A percentile compares a stretch with the other conserved stretches of the same genome.
Conservation (phyloP, 37 sponge, comb jelly and placozoan species). For the Cliona cf. orientalis region DNA sequence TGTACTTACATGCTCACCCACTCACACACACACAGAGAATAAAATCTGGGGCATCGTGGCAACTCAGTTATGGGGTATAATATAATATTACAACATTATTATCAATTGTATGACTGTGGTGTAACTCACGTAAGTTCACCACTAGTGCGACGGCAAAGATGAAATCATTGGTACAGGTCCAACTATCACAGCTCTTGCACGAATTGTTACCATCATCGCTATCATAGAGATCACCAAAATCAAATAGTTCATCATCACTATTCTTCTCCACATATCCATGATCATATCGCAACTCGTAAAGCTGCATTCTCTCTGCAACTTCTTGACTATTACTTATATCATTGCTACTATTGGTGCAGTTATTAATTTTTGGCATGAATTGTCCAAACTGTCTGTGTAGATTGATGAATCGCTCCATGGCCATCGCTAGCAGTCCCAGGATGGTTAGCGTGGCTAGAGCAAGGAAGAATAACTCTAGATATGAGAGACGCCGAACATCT, state of each 20-base stretch:
- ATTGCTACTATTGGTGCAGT: neutral
- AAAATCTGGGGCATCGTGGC: too few relatives aligned
- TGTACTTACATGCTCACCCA: neutral
- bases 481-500: slow-evolving; percentile 17
- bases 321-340: too few relatives aligned
- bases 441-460: slow-evolving; percentile 17
- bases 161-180: slow-evolving; percentile 60
- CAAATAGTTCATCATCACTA: too few relatives aligned
- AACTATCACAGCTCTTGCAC: slow-evolving; percentile 7
- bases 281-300: too few relatives aligned
- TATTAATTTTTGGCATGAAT: neutral
- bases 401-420: slow-evolving; percentile 35
- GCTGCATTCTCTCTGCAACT: too few relatives aligned
- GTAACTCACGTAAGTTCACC: slow-evolving; percentile 19
- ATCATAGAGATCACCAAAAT: too few relatives aligned
- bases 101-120: too few relatives aligned
- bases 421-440: slow-evolving; percentile 14
- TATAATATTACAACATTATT: too few relatives aligned
- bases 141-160: slow-evolving; percentile 46
- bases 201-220: neutral
- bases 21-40: too few relatives aligned
- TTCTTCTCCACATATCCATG: too few relatives aligned
- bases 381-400: neutral
- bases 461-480: slow-evolving; percentile 49
- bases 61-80: too few relatives aligned